Evolutionary conservation across 2,113 vertebrate species (phyloP), one percentile per base, ranked within the genome.

Genomic region (Neopipo cinnamomea): DNA sequence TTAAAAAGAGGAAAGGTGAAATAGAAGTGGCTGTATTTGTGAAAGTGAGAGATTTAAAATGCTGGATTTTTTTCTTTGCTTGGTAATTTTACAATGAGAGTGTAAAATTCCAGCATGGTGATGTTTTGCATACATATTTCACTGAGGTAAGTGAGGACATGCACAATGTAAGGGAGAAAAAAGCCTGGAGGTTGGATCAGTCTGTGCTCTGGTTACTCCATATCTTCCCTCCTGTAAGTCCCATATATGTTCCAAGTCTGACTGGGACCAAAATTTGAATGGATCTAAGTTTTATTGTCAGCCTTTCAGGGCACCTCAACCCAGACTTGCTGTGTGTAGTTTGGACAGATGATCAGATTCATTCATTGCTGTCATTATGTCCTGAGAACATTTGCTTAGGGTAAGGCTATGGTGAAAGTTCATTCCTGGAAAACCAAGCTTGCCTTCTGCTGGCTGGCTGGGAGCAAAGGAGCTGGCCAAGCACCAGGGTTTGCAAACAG

Each of bases 211-310:
- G 47, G 6, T 31, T 44, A 19, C 12, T 49, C 59, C 53, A 6
- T 15, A 13, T 23, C 37, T 53, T 78, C 39, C 39, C 21, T 35
- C 7, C n/a, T 55, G 14, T 50, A 25, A 25, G 33, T 52, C 52
- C 24, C 1, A 0, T 31, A 14, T 2, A 1, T 41, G 13, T 56
- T 74, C 39, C n/a, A 65, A 44, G 27, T 37, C 49, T 4, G 1
- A 27, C 46, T 50, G 56, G 42, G 37, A 72, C 30, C 44, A 74
- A 31, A 70, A 35, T 12, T 28, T 55, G 41, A 41, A 16, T 8
- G 0, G 6, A 27, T 21, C 5, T 74, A 2, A 41, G 14, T 67
- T 78, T 87, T 89, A 14, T 16, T 53, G 22, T 15, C 42, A 67
- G 50, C 28, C 55, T 71, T 67, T 63, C n/a, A 8, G 47, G 27